Percentiles rank a stretch among this genome's conserved stretches.
phyloP scores from a whole-genome alignment of 2,113 vertebrate species.

The Eonycteris spelaea region DNA sequence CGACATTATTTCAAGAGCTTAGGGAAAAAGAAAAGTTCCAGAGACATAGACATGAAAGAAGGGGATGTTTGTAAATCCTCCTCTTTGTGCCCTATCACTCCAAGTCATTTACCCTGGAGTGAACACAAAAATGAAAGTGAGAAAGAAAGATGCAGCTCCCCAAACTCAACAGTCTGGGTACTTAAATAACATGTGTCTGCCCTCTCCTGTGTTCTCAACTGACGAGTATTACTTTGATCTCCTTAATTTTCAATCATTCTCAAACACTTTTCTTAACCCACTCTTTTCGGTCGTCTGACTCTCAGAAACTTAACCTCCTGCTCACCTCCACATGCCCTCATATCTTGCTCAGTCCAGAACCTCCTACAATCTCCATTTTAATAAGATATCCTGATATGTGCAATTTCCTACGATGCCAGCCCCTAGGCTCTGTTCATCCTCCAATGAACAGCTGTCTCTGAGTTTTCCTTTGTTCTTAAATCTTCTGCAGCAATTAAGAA shows the following conservation, averaged over 20 bases:
- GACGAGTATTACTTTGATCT: background rate
- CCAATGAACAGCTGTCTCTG: background rate
- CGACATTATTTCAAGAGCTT: constrained; percentile 26
- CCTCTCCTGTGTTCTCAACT: background rate
- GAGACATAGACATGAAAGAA: background rate
- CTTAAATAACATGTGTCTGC: background rate
- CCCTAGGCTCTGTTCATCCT: background rate
- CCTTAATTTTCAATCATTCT: background rate
- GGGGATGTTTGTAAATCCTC: background rate
- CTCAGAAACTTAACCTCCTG: background rate
- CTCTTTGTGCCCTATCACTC: background rate
- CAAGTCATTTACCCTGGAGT: background rate
- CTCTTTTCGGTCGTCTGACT: background rate
- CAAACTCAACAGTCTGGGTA: background rate
- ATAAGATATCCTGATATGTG: background rate
- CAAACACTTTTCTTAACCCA: background rate
- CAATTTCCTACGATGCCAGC: background rate
- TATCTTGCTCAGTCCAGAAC: background rate
- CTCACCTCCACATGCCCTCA: background rate
- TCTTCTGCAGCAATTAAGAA: background rate
- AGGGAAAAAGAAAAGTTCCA: background rate
- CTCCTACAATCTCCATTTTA: background rate
- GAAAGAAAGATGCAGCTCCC: background rate
- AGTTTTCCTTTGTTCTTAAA: background rate
- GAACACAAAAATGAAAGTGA: background rate